Percentiles rank a stretch among this genome's conserved stretches.
Evolutionary conservation across 2,797 vertebrate species (phyloP).

Genomic region (Enteromius anoplus): DNA sequence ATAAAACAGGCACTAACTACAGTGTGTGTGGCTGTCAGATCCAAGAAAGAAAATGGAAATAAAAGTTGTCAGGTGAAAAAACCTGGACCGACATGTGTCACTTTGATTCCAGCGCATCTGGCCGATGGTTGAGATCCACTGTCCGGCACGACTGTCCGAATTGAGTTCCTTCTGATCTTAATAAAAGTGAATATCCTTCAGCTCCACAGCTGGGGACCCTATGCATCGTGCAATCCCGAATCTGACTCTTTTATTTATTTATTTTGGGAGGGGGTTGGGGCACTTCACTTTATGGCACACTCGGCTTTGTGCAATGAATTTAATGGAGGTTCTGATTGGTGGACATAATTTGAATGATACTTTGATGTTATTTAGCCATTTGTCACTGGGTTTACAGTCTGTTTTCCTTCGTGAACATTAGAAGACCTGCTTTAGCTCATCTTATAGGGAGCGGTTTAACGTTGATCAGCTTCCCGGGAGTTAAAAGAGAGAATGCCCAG

Average conservation of each 20-base stretch:
- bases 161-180: conserved; percentile 58
- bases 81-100: conserved; percentile 75
- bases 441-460: conserved; percentile 1
- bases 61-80: conserved; percentile 72
- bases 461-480: conserved; percentile 25
- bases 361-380: not conserved
- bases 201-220: conserved; percentile 61
- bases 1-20: conserved; percentile 44
- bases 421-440: conserved; percentile 20
- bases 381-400: not conserved
- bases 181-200: conserved; percentile 61
- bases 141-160: conserved; percentile 66
- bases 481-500: conserved; percentile 70
- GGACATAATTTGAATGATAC: not conserved
- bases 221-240: conserved; percentile 30
- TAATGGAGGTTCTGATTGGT: not conserved
- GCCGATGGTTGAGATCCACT: conserved; percentile 60
- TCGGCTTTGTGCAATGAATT: not conserved
- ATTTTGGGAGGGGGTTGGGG: not conserved
- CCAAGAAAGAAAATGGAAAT: conserved; percentile 61
- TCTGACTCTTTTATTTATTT: not conserved
- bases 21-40: conserved; percentile 64
- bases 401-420: conserved; percentile 3
- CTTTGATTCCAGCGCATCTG: conserved; percentile 68
- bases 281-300: conserved; percentile 1